phyloP scores from a whole-genome alignment of 2,113 vertebrate species.

The Chionis minor region DNA sequence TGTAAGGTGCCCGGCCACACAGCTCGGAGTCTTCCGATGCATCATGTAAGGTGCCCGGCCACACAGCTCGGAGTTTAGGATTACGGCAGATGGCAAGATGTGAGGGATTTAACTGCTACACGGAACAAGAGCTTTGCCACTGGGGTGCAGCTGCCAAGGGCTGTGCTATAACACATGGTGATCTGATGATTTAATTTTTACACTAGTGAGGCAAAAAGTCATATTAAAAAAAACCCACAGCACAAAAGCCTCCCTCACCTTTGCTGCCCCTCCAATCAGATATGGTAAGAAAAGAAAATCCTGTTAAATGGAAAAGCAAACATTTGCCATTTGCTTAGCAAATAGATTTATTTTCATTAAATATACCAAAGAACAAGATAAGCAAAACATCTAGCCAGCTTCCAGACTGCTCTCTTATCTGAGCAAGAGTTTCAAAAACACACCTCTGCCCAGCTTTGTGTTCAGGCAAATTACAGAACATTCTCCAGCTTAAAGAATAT shows the following conservation, averaged over 20 bases:
- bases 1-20: neutral
- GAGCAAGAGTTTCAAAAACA: neutral
- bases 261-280: neutral
- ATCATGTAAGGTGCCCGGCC: fast-evolving
- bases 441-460: neutral
- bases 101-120: neutral
- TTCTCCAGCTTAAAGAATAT: neutral
- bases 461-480: neutral
- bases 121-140: neutral
- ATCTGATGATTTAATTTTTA: neutral
- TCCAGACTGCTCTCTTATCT: neutral
- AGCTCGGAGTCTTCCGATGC: neutral
- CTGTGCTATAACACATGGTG: neutral
- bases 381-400: neutral
- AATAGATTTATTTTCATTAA: neutral
- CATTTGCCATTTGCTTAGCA: neutral
- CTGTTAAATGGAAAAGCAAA: neutral
- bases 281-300: neutral
- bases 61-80: neutral
- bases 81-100: neutral
- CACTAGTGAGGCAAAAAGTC: neutral
- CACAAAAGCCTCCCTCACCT: neutral
- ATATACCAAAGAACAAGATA: neutral
- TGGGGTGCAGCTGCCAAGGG: neutral
- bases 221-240: neutral